Evolutionary conservation across 2,888 invertebrate genomes (phyloP), one percentile per base, ranked within the genome.

Genomic region (Koerneria pararmatus): DNA sequence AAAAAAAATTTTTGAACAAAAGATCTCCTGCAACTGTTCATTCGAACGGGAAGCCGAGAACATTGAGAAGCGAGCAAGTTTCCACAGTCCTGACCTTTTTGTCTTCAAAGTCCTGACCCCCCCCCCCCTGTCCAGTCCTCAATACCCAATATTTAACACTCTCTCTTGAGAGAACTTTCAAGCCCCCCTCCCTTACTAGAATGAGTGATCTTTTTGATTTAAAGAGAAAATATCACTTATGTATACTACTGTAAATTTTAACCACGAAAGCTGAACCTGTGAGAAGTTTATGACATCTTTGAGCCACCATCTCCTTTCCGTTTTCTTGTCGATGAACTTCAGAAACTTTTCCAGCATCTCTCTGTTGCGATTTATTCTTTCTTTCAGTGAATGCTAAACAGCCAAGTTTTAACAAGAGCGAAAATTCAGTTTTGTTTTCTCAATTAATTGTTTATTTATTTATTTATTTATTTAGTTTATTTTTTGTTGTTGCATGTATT

Each of bases 221-320:
- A n/a, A n/a, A n/a, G n/a, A n/a, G n/a, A n/a, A n/a, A n/a, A n/a
- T n/a, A n/a, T n/a, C n/a, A n/a, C n/a, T n/a, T n/a, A n/a, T n/a
- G n/a, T n/a, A n/a, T n/a, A n/a, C n/a, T n/a, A n/a, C n/a, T n/a
- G n/a, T n/a, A n/a, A n/a, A n/a, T n/a, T n/a, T n/a, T n/a, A n/a
- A n/a, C n/a, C n/a, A n/a, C n/a, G n/a, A n/a, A n/a, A n/a, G 15
- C 5, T 35, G 4, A 24, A 71, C 73, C 66, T 77, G 74, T 41
- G 70, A 67, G 61, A 77, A 74, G 41, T 74, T 73, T 53, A 77
- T 75, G 19, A 77, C 70, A 51, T 77, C 77, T 32, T 71, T 56
- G 29, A 77, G 66, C 77, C 77, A 77, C 77, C 77, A 77, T 4
- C 77, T 27, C 27, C 75, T 56, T 53, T 77, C 73, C 8, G 73